Evolutionary conservation across 2,113 vertebrate species (phyloP), one percentile per base, ranked within the genome.

Genomic region (Dicaeum eximium): DNA sequence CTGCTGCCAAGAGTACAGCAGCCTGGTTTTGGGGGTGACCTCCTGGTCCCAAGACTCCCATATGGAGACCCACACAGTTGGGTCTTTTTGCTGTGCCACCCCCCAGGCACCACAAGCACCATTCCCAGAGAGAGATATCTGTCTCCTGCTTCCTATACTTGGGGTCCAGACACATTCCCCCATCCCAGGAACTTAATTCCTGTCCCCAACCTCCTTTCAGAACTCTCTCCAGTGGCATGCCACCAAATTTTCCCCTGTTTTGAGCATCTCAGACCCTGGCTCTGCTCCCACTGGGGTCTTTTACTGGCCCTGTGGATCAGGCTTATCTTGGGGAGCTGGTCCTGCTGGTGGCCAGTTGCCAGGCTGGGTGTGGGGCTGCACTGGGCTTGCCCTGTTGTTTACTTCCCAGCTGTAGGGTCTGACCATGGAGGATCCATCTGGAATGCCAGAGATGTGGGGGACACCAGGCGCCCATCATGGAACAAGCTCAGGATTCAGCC

Each of bases 241-340:
- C 42, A 62, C 31, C 22, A 31, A 51, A 40, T 66, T 13, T 54
- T 7, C 13, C 24, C 11, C 19, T 20, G 27, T 72, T 56, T 37
- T 48, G n/a, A 77, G 31, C 40, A 24, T 40, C 45, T 73, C 0
- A 0, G 31, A n/a, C 11, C 19, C 27, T 14, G 3, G 4, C 35
- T 79, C 14, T 51, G 5, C 60, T 95, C n/a, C 31, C 0, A 0
- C 24, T 0, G 6, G 24, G 11, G 20, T 94, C 40, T 24, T 91
- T 80, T 2, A 12, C 45, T 38, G 12, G 31, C 38, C 7, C 25
- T 1, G 1, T 2, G 15, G 37, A 35, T 44, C 1, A 2, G 8
- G 20, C 56, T 93, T 96, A 69, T 86, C 60, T 42, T 1, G 2
- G 35, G 64, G 44, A 66, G 47, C 64, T 61, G 23, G 40, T 73